Evolutionary conservation across 2,797 vertebrate species (phyloP).

Genomic region (Pempheris klunzingeri): DNA sequence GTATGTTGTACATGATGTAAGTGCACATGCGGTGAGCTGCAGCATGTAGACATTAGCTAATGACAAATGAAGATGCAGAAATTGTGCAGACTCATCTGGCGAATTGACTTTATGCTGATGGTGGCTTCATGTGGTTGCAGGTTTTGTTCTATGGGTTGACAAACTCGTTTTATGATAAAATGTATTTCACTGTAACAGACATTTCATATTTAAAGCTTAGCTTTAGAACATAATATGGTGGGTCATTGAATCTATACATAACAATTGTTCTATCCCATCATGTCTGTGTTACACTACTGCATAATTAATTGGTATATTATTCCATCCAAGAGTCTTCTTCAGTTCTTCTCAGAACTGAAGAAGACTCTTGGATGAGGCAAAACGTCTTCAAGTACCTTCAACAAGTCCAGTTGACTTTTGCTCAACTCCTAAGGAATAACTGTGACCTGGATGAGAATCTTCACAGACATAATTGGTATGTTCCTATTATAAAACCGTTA

Average conservation of each 20-base stretch:
- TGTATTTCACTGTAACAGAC: not conserved
- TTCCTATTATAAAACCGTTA: slow-evolving; percentile 9
- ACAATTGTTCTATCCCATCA: not conserved
- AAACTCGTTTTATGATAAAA: not conserved
- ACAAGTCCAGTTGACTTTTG: no score
- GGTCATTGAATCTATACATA: not conserved
- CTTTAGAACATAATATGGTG: not conserved
- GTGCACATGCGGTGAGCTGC: not conserved
- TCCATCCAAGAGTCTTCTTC: no score
- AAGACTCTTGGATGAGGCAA: no score
- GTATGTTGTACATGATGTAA: not conserved
- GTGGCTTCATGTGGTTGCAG: not conserved
- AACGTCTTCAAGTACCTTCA: no score
- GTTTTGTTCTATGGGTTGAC: not conserved
- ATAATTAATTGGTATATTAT: slow-evolving; percentile 30
- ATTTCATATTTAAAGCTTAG: not conserved
- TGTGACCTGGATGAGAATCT: no score
- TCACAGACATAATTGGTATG: no score
- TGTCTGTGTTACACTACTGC: not conserved
- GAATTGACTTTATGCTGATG: not conserved
- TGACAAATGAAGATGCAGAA: not conserved
- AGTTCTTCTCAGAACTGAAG: no score
- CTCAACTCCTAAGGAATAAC: no score
- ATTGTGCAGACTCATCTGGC: slow-evolving; percentile 13
- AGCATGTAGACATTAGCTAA: not conserved